Base-by-base conservation (phyloP, 2,888 invertebrate species). In the Eledona agricola region DNA sequence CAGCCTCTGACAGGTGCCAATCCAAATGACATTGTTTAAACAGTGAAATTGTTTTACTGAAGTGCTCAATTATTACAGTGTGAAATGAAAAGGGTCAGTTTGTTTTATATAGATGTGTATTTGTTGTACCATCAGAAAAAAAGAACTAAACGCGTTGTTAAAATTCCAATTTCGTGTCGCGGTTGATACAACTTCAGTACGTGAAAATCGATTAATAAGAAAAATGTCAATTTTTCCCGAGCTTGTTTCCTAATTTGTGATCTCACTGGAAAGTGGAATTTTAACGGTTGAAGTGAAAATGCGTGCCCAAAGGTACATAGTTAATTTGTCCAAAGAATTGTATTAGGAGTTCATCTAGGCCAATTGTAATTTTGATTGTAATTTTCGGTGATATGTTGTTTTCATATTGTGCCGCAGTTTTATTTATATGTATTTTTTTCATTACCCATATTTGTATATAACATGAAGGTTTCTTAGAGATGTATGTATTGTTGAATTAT, bases 1-100 rank as follows among this genome's bases (percentile, higher is more conserved):
- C 87, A 89, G 80, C 91, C 91, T 63, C 83, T 91, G 74, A 90
- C 87, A 69, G 85, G 85, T 76, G 85, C 87, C 72, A 87, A 88
- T 75, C 87, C 87, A 75, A 88, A 88, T 78, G 89, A 89, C 72
- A 89, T 87, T 80, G 89, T 90, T 81, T 90, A 81, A 63, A 79
- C 65, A 57, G 56, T 57, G 55, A 53, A 31, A 46, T 47, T 55
- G 51, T 45, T 58, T 52, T 51, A 56, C 37, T 50, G 28, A 58
- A 50, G 57, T 61, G 61, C 59, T 61, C 59, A 61, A 60, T 45
- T 46, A 60, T 38, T 22, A 54, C 46, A 46, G 57, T 57, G n/a
- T n/a, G 55, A 55, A 51, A 45, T 37, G 40, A 46, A 32, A 51
- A 46, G 38, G 38, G 35, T 40, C 47, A 40, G 42, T 47, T 56